These are phyloP conservation scores for Muntiacus muntjak DNA, from an alignment of 2,113 vertebrate genomes.

Conservation along the genomic window DNA sequence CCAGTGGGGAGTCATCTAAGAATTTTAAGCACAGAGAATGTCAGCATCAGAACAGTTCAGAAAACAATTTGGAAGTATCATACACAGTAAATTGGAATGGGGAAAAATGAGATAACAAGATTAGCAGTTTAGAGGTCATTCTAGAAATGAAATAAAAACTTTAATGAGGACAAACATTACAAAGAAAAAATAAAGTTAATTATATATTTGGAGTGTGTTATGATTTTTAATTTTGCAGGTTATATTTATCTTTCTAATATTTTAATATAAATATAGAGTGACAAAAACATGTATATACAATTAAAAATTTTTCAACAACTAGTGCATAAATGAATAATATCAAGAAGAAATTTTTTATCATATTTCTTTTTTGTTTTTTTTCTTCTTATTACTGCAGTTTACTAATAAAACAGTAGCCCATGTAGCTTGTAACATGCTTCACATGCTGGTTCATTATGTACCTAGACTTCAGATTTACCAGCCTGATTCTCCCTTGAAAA, in stretches of 20 bases:
- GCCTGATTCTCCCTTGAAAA: conserved; percentile 93
- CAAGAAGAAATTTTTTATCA: neutral
- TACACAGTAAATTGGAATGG: neutral
- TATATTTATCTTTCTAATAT: conserved; percentile 3
- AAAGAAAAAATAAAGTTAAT: conserved; percentile 31
- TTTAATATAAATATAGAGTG: conserved; percentile 21
- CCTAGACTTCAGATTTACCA: conserved; percentile 94
- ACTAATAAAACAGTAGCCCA: conserved; percentile 97
- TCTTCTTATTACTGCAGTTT: conserved; percentile 83
- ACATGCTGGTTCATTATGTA: conserved; percentile 93
- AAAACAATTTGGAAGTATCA: neutral
- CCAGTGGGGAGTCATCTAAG: neutral
- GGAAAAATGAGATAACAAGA: neutral
- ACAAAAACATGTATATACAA: neutral
- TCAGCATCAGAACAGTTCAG: neutral
- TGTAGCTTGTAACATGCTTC: conserved; percentile 95
- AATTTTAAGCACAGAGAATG: conserved; percentile 4
- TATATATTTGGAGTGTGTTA: neutral
- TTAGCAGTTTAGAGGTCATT: neutral
- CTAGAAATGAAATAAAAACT: conserved; percentile 6
- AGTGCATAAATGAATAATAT: neutral
- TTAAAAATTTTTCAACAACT: neutral
- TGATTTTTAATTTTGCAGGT: neutral
- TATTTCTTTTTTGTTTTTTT: neutral
- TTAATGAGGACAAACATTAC: neutral